These are phyloP conservation scores for Dryoscopus gambensis DNA, from an alignment of 2,113 vertebrate species.

Conservation along the genomic window DNA sequence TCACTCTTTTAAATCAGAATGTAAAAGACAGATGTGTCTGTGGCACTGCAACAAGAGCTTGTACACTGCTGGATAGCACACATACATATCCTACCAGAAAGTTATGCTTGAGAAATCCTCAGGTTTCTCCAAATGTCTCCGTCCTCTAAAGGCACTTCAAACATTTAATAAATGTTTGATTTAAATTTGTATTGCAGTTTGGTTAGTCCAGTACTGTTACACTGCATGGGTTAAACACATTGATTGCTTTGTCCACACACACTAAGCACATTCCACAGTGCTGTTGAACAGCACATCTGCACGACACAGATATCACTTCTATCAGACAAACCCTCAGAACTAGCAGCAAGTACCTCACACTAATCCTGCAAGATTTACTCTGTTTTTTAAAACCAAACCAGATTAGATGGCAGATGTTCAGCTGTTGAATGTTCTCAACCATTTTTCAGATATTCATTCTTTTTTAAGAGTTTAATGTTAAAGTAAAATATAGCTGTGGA, in stretches of 20 bases:
- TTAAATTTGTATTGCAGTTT: neutral
- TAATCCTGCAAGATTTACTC: neutral
- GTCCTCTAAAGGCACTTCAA: neutral
- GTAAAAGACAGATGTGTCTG: neutral
- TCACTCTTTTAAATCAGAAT: neutral
- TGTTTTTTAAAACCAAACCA: neutral
- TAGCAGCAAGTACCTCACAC: neutral
- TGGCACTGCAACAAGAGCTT: neutral
- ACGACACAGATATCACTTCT: neutral
- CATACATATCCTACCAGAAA: neutral
- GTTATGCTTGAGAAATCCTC: neutral
- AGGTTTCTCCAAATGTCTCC: neutral
- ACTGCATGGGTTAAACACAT: neutral
- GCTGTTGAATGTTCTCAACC: neutral
- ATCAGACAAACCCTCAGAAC: neutral
- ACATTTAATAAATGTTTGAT: neutral
- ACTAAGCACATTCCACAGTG: neutral
- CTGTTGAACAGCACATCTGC: neutral
- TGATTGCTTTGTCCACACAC: neutral
- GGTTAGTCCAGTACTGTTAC: neutral
- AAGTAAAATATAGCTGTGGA: neutral
- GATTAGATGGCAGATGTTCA: neutral
- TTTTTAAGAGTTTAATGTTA: neutral
- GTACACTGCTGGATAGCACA: neutral
- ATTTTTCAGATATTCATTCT: neutral